Conservation (phyloP, 2,888 invertebrate genomes). For the Uloborus plumipes region DNA sequence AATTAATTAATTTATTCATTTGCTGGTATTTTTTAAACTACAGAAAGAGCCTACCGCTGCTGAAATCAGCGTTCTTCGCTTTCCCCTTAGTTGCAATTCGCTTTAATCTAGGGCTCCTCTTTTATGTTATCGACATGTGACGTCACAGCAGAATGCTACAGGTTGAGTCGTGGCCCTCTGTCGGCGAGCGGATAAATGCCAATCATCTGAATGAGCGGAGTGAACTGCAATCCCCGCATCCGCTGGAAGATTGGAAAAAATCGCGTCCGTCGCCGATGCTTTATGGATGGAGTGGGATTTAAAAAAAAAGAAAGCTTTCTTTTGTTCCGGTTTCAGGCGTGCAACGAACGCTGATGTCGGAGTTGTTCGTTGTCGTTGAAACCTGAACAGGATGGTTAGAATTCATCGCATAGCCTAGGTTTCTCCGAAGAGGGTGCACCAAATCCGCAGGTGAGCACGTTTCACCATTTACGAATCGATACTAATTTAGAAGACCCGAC, state of each 20-base stretch:
- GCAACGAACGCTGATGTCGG: conserved; percentile 46
- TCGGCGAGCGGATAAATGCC: conserved; percentile 31
- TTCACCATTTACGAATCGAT: conserved; percentile 45
- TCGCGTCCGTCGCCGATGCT: not conserved
- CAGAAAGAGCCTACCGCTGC: too few relatives aligned
- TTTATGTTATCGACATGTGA: conserved; percentile 36
- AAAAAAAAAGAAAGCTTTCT: conserved; percentile 13
- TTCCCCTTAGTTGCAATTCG: not conserved
- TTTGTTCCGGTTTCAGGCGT: conserved; percentile 53
- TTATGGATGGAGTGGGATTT: not conserved
- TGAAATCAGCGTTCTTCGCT: too few relatives aligned
- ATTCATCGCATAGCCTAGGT: not conserved
- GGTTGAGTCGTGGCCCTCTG: conserved; percentile 28
- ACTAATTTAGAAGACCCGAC: conserved; percentile 21
- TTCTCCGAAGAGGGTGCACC: not conserved
- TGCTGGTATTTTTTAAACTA: too few relatives aligned
- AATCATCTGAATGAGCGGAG: conserved; percentile 14
- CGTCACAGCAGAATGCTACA: conserved; percentile 36
- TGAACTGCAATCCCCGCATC: conserved; percentile 21
- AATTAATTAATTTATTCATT: too few relatives aligned
- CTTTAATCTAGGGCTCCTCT: not conserved
- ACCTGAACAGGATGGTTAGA: conserved; percentile 48
- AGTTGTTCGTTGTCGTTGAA: conserved; percentile 62
- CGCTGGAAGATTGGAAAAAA: not conserved
- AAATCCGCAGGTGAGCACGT: conserved; percentile 33